phyloP scores from a whole-genome alignment of 1,140 invertebrate genomes.

The Heliothis virescens region DNA sequence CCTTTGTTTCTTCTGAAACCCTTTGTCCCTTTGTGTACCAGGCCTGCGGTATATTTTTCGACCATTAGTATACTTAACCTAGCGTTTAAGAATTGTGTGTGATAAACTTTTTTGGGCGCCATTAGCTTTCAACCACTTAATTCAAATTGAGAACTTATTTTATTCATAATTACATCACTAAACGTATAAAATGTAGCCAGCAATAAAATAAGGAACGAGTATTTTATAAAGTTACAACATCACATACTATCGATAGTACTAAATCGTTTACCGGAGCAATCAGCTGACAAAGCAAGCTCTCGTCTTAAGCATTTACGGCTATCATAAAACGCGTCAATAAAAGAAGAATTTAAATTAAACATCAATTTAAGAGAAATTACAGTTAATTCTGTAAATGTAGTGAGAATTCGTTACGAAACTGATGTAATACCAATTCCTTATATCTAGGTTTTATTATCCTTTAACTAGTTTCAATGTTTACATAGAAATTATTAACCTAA shows the following conservation, averaged over 20 bases:
- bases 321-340: conserved; percentile 20
- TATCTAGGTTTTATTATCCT: neutral
- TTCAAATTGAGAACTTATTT: too few relatives aligned
- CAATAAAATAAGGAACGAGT: too few relatives aligned
- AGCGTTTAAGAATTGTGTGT: too few relatives aligned
- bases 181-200: too few relatives aligned
- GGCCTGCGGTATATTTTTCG: too few relatives aligned
- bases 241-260: neutral
- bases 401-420: neutral
- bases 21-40: too few relatives aligned
- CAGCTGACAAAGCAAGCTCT: conserved; percentile 3
- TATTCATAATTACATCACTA: too few relatives aligned
- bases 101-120: too few relatives aligned
- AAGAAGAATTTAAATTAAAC: conserved; percentile 25
- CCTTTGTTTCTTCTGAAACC: too few relatives aligned
- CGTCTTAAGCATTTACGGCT: neutral
- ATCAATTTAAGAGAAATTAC: neutral
- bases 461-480: neutral
- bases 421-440: neutral
- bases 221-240: neutral
- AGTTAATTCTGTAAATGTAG: neutral
- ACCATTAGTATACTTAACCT: too few relatives aligned
- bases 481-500: too few relatives aligned
- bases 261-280: conserved; percentile 9
- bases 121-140: too few relatives aligned